Conservation (phyloP, 2,888 invertebrate species). For the Vesta saturnalis region DNA sequence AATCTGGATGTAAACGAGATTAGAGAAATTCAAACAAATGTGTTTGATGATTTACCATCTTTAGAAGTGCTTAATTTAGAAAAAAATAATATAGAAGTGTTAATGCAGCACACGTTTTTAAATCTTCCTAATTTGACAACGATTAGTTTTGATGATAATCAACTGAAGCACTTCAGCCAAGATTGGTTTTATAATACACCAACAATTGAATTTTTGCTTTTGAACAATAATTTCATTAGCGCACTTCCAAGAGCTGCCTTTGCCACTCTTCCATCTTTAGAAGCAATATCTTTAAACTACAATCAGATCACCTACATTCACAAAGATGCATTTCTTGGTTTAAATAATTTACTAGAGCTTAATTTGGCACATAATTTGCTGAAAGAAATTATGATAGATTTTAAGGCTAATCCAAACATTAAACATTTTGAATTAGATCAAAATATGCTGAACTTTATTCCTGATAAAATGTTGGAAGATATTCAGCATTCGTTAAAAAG, state of each 20-base stretch:
- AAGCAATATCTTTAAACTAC: not conserved
- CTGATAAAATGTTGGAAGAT: not conserved
- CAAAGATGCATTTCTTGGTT: not conserved
- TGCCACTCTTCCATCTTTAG: not conserved
- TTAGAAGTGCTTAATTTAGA: not conserved
- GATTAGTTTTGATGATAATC: not conserved
- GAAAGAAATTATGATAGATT: not conserved
- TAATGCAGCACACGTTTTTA: not conserved
- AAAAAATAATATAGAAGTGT: not conserved
- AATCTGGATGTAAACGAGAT: not conserved
- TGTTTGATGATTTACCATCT: constrained; percentile 6
- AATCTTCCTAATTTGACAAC: constrained; percentile 7
- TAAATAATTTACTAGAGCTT: not conserved
- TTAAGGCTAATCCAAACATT: not conserved
- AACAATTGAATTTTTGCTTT: not conserved
- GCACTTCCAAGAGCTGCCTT: not conserved
- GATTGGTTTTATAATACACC: constrained; percentile 11
- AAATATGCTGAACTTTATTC: constrained; percentile 1
- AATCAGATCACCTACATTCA: constrained; percentile 8
- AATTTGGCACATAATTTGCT: not conserved
- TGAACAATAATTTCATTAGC: not conserved
- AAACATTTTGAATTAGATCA: not conserved
- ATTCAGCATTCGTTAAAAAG: not conserved
- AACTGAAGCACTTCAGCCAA: not conserved
- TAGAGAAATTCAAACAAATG: not conserved